Evolutionary conservation across 2,797 vertebrate species (phyloP).

Genomic region (Centroberyx gerrardi): DNA sequence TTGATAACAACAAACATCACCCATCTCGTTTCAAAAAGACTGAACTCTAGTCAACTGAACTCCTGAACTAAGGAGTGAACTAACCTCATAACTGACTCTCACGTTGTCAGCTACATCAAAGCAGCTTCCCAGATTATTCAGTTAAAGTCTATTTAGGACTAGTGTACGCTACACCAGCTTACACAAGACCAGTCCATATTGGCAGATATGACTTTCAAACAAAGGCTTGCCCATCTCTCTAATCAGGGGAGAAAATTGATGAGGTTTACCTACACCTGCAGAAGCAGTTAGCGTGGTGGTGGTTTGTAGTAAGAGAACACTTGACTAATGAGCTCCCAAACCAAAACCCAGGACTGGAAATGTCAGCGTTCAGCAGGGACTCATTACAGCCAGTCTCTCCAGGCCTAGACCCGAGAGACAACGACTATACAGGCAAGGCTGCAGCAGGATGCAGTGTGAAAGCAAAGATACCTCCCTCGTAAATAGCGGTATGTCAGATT

Average conservation of each 20-base stretch:
- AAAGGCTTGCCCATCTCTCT: constrained; percentile 14
- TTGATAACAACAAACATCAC: not conserved
- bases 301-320: constrained; percentile 59
- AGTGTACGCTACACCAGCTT: not conserved
- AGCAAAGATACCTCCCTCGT: constrained; percentile 39
- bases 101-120: not conserved
- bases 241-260: constrained; percentile 30
- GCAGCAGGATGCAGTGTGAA: constrained; percentile 44
- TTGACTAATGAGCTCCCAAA: constrained; percentile 86
- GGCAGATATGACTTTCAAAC: constrained; percentile 35
- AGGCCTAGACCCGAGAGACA: constrained; percentile 62
- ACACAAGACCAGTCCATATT: not conserved
- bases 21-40: too few species aligned
- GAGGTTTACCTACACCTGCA: constrained; percentile 66
- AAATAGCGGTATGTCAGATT: not conserved
- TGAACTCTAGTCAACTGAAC: not conserved
- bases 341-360: constrained; percentile 79
- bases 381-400: constrained; percentile 83
- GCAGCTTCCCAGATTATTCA: constrained; percentile 1
- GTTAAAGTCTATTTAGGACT: not conserved
- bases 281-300: constrained; percentile 41
- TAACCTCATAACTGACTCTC: not conserved
- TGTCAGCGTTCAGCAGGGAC: constrained; percentile 85
- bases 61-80: constrained; percentile 5
- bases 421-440: constrained; percentile 54